Conservation (phyloP, 2,797 vertebrate genomes). For the Takifugu ocellatus region DNA sequence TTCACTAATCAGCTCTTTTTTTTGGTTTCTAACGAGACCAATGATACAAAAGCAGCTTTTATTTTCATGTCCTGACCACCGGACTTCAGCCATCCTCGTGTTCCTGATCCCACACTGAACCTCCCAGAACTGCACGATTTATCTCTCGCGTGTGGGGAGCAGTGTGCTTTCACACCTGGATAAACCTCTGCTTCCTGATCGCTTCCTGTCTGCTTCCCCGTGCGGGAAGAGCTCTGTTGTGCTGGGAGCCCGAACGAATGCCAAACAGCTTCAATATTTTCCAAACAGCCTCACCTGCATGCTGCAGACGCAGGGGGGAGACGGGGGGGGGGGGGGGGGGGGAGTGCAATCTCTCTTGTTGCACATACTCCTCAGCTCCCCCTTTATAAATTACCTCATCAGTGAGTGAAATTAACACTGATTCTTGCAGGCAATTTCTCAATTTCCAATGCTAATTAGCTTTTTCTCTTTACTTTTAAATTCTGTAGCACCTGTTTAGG, state of each 20-base stretch:
- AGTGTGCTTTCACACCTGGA: not conserved
- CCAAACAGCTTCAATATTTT: constrained; percentile 91
- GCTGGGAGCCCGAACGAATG: constrained; percentile 77
- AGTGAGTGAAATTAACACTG: constrained; percentile 99
- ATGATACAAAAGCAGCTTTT: too few species aligned
- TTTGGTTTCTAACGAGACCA: too few species aligned
- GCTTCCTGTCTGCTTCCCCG: not conserved
- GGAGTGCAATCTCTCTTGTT: constrained; percentile 86
- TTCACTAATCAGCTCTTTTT: too few species aligned
- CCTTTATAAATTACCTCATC: constrained; percentile 99
- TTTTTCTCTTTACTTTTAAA: constrained; percentile 99
- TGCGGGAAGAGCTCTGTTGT: constrained; percentile 5
- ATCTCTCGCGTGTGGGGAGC: too few species aligned
- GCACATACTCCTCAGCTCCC: constrained; percentile 84
- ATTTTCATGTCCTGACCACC: too few species aligned
- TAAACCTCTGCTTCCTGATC: not conserved
- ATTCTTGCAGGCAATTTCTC: constrained; percentile 99
- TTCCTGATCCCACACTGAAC: too few species aligned
- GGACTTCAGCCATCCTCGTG: too few species aligned
- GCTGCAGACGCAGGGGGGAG: constrained; percentile 68
- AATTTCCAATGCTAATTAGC: constrained; percentile 99
- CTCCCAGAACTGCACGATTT: too few species aligned
- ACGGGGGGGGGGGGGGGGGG: constrained; percentile 59
- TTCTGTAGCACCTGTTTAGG: constrained; percentile 99
- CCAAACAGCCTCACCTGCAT: constrained; percentile 97